Evolutionary conservation across 2,797 vertebrate species (phyloP).

Genomic region (Bovichtus variegatus): DNA sequence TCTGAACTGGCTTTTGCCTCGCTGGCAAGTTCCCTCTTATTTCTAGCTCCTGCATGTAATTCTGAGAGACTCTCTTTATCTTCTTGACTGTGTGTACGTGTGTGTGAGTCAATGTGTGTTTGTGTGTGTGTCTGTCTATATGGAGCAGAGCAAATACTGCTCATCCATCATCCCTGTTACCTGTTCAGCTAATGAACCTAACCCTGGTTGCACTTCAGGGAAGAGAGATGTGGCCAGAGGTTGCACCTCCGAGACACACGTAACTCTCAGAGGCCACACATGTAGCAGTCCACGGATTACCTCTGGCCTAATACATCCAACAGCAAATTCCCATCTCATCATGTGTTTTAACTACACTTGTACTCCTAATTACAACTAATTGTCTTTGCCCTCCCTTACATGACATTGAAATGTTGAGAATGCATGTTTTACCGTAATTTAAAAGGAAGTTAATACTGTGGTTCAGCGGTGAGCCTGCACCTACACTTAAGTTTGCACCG

Average conservation of each 20-base stretch:
- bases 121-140: constrained; percentile 11
- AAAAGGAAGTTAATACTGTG: background rate
- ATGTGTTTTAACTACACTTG: background rate
- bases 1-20: background rate
- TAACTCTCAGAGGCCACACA: constrained; percentile 9
- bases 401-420: background rate
- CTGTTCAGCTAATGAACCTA: constrained; percentile 59
- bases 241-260: constrained; percentile 8
- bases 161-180: constrained; percentile 70
- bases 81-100: constrained; percentile 20
- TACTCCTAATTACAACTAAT: background rate
- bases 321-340: background rate
- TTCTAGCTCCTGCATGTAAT: constrained; percentile 9
- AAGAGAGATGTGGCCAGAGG: constrained; percentile 37
- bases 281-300: constrained; percentile 5
- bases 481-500: background rate
- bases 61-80: constrained; percentile 29
- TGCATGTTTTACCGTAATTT: background rate
- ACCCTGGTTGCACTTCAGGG: constrained; percentile 34
- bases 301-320: background rate
- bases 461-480: background rate
- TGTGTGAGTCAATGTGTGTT: constrained; percentile 1
- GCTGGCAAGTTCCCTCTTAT: constrained; percentile 20
- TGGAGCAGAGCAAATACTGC: constrained; percentile 31
- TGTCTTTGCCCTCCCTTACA: background rate